Evolutionary conservation across 2,888 invertebrate species (phyloP).

Genomic region (Morinoia aosen): DNA sequence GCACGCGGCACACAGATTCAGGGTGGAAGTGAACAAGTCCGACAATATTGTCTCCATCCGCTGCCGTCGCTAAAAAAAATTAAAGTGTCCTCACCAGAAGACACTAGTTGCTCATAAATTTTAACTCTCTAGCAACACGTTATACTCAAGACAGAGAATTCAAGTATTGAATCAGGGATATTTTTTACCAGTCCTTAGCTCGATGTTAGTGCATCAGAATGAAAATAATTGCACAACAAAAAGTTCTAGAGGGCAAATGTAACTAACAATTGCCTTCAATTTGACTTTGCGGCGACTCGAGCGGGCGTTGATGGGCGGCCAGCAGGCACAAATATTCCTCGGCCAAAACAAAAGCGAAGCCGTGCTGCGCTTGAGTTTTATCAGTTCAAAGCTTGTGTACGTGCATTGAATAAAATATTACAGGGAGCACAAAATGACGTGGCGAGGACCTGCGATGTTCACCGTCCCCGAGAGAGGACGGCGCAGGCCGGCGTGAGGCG

Average conservation of each 20-base stretch:
- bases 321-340: neutral
- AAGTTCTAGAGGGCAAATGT: neutral
- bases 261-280: neutral
- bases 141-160: neutral
- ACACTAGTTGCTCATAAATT: neutral
- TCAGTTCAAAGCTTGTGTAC: neutral
- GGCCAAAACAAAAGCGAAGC: neutral
- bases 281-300: neutral
- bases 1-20: neutral
- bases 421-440: neutral
- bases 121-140: neutral
- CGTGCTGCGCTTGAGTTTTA: neutral
- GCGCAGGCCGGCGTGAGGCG: neutral
- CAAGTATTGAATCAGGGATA: neutral
- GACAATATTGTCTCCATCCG: neutral
- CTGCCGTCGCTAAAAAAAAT: neutral
- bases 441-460: neutral
- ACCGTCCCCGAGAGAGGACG: neutral
- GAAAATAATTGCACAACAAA: neutral
- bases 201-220: neutral
- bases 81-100: neutral
- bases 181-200: neutral
- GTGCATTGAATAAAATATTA: neutral
- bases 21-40: no score
- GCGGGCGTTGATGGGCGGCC: neutral